Evolutionary conservation across 2,797 vertebrate species (phyloP).

Genomic region (Anabacerthia variegaticeps): DNA sequence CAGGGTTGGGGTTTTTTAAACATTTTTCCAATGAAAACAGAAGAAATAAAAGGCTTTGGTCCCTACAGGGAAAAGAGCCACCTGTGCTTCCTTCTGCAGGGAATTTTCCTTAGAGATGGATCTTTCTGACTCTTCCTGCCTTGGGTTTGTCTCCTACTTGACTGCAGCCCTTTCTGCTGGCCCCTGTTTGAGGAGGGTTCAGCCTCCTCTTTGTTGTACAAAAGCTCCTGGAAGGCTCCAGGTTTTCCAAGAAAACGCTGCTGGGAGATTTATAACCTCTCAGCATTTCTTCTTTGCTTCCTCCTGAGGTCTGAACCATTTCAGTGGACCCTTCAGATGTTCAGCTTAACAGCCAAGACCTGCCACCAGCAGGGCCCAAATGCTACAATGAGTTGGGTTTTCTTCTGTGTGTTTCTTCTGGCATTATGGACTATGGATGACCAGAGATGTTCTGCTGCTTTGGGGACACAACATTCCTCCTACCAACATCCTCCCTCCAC

Average conservation of each 20-base stretch:
- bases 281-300: not conserved
- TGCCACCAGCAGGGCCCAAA: not conserved
- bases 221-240: fast-evolving
- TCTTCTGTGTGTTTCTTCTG: not conserved
- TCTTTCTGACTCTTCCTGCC: not conserved
- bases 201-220: not conserved
- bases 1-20: fast-evolving
- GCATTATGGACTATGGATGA: not conserved
- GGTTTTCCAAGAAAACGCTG: not conserved
- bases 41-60: not conserved
- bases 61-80: not conserved
- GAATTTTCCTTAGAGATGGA: not conserved
- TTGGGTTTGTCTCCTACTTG: not conserved
- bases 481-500: not conserved
- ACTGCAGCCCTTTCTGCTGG: not conserved
- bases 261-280: not conserved
- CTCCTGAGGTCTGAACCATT: not conserved
- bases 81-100: not conserved
- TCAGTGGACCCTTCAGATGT: not conserved
- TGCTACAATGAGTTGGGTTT: not conserved
- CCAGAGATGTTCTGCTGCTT: not conserved
- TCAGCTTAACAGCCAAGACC: not conserved
- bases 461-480: not conserved
- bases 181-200: not conserved
- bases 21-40: not conserved